Conservation (phyloP, 1,140 invertebrate species). For the Drosophila tsacasi region DNA sequence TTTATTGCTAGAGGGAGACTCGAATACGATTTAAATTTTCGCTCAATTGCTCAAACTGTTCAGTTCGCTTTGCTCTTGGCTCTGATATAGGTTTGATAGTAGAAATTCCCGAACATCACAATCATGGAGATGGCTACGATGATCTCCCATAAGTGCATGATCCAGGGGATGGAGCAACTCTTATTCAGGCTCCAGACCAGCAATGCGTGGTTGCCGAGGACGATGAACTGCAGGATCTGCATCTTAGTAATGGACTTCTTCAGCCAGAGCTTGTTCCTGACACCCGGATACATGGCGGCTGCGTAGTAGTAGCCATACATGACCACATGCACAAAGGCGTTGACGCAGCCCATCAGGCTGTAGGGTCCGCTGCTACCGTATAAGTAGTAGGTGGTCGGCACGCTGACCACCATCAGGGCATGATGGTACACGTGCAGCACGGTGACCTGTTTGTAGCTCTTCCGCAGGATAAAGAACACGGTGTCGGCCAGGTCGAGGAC, state of each 20-base stretch:
- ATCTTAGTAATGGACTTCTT: slow-evolving; percentile 93
- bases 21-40: background rate
- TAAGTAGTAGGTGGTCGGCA: background rate
- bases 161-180: slow-evolving; percentile 85
- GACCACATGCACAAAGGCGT: slow-evolving; percentile 91
- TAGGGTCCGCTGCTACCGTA: slow-evolving; percentile 88
- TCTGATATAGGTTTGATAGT: slow-evolving; percentile 81
- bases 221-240: slow-evolving; percentile 91
- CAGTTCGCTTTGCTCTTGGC: slow-evolving; percentile 13
- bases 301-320: slow-evolving; percentile 93
- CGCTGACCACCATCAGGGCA: slow-evolving; percentile 75
- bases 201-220: slow-evolving; percentile 87
- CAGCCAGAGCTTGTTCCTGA: slow-evolving; percentile 91
- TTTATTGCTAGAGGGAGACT: slow-evolving; percentile 12
- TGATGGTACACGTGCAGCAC: slow-evolving; percentile 96
- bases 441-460: slow-evolving; percentile 93
- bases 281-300: slow-evolving; percentile 88
- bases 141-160: background rate
- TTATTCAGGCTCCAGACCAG: slow-evolving; percentile 88
- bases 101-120: slow-evolving; percentile 93
- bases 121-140: slow-evolving; percentile 88
- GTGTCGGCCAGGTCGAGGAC: slow-evolving; percentile 89
- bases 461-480: slow-evolving; percentile 93
- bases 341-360: slow-evolving; percentile 89
- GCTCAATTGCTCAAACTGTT: no score